Base-by-base conservation (phyloP, 2,797 vertebrate genomes). In the Parauchenoglanis ngamensis region DNA sequence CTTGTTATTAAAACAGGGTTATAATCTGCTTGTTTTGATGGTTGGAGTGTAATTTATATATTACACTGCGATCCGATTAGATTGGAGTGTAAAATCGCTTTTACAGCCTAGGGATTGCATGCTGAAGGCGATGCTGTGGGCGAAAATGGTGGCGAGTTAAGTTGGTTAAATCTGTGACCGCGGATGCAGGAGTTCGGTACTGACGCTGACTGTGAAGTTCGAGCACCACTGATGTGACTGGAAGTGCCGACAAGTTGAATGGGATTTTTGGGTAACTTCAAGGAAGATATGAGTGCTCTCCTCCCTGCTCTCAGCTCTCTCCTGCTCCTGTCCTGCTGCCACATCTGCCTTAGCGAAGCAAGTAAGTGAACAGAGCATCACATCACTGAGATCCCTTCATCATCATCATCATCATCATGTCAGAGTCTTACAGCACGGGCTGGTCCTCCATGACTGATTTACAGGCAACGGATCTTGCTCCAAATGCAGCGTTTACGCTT, bases 291-390 rank as follows among this genome's bases (percentile, higher is more conserved):
- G 91, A 89, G 73, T 83, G 54, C 70, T 73, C 31, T 87, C 21
- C 81, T 87, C n/a, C 65, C 88, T 84, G 84, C 83, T 70, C 28
- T 88, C 44, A 83, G 87, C 86, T 68, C 59, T 6, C 35, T 89
- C 78, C 83, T 90, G 31, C 63, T 83, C 75, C 65, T 92, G 65
- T 83, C 78, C 3, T 88, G 83, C 84, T 75, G 86, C 77, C 88
- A 90, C 83, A 86, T 90, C 87, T 89, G 87, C 81, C 84, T 88
- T 23, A 84, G 87, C 49, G 68, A 88, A 76, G 90, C 90, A 86
- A 92, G 91, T 92, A 88, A 92, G 91, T 91, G 21, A 68, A 84
- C 21, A 73, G 49, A 19, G 35, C 52, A 83, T 88, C 77, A 21
- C 28, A 25, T 72, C 40, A 73, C 46, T 77, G 70, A 6, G 28